A percentile compares a stretch with the other conserved stretches of the same genome.
Evolutionary conservation across 2,797 vertebrate genomes (phyloP).

Genomic region (Schizopygopsis pylzovi): DNA sequence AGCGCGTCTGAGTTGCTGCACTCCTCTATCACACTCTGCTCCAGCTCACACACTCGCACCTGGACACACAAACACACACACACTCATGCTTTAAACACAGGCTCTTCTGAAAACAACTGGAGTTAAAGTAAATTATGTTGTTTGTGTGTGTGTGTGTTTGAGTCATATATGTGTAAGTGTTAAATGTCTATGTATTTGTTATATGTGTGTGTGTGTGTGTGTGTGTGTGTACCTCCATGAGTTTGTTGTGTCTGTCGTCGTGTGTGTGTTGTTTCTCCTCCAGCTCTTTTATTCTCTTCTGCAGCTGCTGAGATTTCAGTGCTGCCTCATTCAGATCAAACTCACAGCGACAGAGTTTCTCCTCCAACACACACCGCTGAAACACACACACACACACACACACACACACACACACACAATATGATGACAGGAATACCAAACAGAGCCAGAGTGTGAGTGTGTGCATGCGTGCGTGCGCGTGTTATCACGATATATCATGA

Average conservation of each 20-base stretch:
- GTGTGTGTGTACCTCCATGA: slow-evolving; percentile 86
- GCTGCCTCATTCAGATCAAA: slow-evolving; percentile 87
- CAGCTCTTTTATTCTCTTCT: slow-evolving; percentile 86
- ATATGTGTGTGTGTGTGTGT: not conserved
- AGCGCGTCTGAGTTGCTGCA: slow-evolving; percentile 86
- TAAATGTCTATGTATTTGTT: no score
- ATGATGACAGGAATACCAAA: not conserved
- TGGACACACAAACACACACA: slow-evolving; percentile 64
- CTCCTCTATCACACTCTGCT: slow-evolving; percentile 90
- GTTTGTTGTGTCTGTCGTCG: slow-evolving; percentile 87
- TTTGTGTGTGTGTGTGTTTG: no score
- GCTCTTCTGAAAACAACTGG: not conserved
- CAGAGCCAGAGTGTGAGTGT: not conserved
- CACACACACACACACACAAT: not conserved
- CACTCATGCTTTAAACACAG: not conserved
- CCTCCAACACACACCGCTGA: slow-evolving; percentile 88
- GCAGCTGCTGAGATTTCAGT: slow-evolving; percentile 83
- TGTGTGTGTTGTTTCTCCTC: slow-evolving; percentile 83
- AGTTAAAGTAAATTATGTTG: not conserved
- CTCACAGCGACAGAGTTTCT: slow-evolving; percentile 83
- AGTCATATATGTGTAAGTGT: no score
- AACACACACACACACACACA: slow-evolving; percentile 38
- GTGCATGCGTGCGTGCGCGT: not conserved
- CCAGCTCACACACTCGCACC: slow-evolving; percentile 87
- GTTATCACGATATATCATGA: no score